phyloP scores from a whole-genome alignment of 2,113 vertebrate genomes.

The Genyomyrus donnyi region DNA sequence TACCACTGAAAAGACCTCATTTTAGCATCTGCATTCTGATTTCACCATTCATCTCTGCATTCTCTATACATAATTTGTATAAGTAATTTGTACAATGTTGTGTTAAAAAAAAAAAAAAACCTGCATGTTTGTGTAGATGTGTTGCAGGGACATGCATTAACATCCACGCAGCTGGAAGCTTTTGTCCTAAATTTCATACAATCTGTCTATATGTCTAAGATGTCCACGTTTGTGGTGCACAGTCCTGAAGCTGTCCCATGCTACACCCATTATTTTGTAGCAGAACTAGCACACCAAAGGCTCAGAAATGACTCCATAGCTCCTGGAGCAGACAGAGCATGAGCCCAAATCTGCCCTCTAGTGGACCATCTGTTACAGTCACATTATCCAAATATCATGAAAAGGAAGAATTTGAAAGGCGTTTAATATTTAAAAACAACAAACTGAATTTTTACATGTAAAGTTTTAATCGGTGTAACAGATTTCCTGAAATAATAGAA shows the following conservation, averaged over 20 bases:
- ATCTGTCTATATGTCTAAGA: neutral
- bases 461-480: slow-evolving; percentile 28
- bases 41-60: neutral
- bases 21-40: neutral
- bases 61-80: neutral
- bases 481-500: slow-evolving; percentile 18
- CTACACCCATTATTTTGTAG: neutral
- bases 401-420: neutral
- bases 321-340: neutral
- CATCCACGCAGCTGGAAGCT: neutral
- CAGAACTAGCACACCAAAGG: neutral
- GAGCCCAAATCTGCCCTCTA: neutral
- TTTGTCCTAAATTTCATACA: neutral
- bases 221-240: neutral
- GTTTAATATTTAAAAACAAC: neutral
- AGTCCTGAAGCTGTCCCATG: neutral
- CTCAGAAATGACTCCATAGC: neutral
- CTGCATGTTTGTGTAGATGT: neutral
- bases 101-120: neutral
- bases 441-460: neutral
- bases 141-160: neutral
- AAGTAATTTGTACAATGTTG: neutral
- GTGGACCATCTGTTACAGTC: neutral
- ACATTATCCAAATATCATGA: neutral
- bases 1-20: neutral